Conservation (phyloP, 2,888 invertebrate genomes). For the Steinernema hermaphroditum region DNA sequence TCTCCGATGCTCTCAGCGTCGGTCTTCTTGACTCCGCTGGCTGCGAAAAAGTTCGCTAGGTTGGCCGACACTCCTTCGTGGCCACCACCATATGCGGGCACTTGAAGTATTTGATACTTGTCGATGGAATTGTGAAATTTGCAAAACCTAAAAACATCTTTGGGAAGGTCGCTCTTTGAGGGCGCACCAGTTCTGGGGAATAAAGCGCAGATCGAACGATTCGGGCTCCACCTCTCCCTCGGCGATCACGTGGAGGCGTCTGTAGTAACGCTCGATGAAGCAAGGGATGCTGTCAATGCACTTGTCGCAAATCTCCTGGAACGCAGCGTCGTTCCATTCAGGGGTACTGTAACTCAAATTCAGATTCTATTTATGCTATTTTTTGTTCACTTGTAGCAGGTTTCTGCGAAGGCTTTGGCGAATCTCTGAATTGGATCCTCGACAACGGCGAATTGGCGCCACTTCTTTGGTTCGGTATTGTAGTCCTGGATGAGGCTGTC, state of each 20-base stretch:
- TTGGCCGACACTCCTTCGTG: neutral
- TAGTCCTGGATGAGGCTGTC: neutral
- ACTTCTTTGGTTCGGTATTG: neutral
- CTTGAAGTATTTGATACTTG: neutral
- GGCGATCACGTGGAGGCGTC: neutral
- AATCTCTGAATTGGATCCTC: conserved; percentile 10
- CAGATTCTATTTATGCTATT: neutral
- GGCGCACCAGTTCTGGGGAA: neutral
- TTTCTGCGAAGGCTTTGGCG: neutral
- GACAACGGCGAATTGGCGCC: neutral
- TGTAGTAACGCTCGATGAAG: neutral
- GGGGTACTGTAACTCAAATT: neutral
- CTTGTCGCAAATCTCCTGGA: neutral
- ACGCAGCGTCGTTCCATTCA: neutral
- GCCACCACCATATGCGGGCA: neutral
- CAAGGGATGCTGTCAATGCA: neutral
- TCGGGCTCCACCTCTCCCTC: neutral
- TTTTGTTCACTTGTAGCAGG: neutral
- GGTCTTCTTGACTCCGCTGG: neutral
- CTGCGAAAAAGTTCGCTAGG: neutral
- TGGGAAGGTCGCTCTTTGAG: too few relatives aligned
- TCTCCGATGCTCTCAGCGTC: neutral
- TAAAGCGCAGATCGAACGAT: neutral
- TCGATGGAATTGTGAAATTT: neutral
- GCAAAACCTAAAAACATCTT: neutral